Evolutionary conservation across 2,888 invertebrate species (phyloP).

Genomic region (Syrista parreyssii): DNA sequence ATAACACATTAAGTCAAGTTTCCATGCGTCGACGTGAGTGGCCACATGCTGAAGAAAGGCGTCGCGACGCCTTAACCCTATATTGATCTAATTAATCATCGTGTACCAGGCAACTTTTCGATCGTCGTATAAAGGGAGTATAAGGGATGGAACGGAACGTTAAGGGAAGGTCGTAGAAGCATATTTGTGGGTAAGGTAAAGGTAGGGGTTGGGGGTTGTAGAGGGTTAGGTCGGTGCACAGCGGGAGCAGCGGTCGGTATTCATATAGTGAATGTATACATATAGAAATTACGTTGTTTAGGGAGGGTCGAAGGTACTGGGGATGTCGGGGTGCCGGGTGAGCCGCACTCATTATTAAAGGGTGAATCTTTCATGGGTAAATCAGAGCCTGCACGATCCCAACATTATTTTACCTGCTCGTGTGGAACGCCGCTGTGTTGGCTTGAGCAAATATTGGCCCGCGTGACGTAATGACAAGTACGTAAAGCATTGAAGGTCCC

Average conservation of each 20-base stretch:
- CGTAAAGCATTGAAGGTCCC: background rate
- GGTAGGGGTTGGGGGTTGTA: background rate
- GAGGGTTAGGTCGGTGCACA: background rate
- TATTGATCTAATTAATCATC: background rate
- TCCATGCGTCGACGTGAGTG: background rate
- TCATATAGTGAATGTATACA: background rate
- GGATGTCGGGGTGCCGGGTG: conserved; percentile 15
- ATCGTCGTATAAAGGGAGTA: background rate
- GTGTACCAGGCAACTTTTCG: background rate
- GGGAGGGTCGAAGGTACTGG: conserved; percentile 20
- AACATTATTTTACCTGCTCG: conserved; percentile 31
- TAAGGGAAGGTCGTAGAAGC: background rate
- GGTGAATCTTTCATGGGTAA: conserved; percentile 43
- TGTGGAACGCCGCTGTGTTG: background rate
- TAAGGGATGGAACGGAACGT: background rate
- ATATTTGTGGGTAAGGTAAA: background rate
- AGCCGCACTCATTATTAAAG: conserved; percentile 35
- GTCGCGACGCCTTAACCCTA: background rate
- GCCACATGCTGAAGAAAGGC: background rate
- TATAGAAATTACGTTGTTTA: background rate
- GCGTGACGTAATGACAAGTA: background rate
- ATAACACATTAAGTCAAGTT: background rate
- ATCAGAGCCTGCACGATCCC: conserved; percentile 32
- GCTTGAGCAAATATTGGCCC: background rate
- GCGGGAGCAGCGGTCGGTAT: background rate